Base-by-base conservation (phyloP, 2,113 vertebrate genomes). In the Chaetodon trifascialis region DNA sequence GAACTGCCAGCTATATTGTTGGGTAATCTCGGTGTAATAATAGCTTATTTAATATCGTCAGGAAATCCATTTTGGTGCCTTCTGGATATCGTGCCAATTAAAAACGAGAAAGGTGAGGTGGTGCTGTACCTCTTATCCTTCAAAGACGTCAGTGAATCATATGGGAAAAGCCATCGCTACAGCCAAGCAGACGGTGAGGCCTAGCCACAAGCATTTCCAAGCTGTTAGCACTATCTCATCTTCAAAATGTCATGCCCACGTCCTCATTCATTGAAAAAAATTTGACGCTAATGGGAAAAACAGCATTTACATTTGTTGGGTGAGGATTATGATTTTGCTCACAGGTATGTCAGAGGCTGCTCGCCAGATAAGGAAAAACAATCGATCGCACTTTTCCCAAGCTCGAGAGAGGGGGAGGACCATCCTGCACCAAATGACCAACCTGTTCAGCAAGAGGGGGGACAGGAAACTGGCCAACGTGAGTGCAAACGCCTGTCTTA, bases 61-160 rank as follows among this genome's bases (percentile, higher is more conserved):
- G 98, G 97, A 81, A 92, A 94, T 1, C 89, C 94, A 0, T 99
- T 99, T 83, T 97, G 97, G 97, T 99, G 98, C 89, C 94, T 97
- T 75, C 92, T 99, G 95, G 97, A 99, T 87, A 96, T 99, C 66
- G 96, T 99, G 85, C 97, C 98, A 75, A 99, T 99, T 92, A 99
- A 98, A 94, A 99, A 99, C 0, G 98, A 99, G 92, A 98, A 97
- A 86, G 96, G 98, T 0, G 97, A 99, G 40, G 97, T 99, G 36
- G 98, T 99, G 76, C 94, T 99, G 23, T 98, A 98, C 93, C 97
- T 99, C 30, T 96, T 99, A 76, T 99, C 98, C 86, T 99, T 99
- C 88, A 99, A 99, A 93, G 97, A 99, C 85, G 92, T 98, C 94
- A 97, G 95, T 1, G 97, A 98, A 51, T 95, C 94, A 12, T 86